Evolutionary conservation across 2,888 invertebrate species (phyloP), one percentile per base, ranked within the genome.

Genomic region (Drosophila infuscata): DNA sequence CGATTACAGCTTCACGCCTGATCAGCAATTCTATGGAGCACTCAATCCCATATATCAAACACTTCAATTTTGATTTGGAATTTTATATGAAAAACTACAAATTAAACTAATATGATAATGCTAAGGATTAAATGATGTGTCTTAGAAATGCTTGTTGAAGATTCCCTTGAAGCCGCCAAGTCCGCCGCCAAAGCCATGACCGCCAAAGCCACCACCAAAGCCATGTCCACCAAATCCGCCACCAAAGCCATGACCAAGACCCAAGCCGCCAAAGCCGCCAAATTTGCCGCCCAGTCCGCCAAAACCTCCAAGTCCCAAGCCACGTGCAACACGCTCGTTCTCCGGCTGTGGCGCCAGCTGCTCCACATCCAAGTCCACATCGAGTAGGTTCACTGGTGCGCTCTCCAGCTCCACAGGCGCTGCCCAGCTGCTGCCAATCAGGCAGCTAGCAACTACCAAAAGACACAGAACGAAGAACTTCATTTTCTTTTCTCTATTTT

Each of bases 151-250:
- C 58, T 89, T 89, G 68, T 76, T 76, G 68, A 91, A 91, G 9
- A 91, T 79, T 1, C 89, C 87, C 17, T 92, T 91, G 61, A 89
- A 90, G 43, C 91, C 70, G 33, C 91, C 91, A 1, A 90, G 54
- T 4, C 87, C 86, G n/a, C 36, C 54, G 29, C 54, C 77, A 17
- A 76, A 63, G 43, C 72, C 63, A n/a, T 68, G 74, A 33, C 70
- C 81, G 25, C 83, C 83, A 7, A 82, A 73, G 7, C 87, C 82
- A 25, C 88, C 89, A 35, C 89, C 89, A 32, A 84, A 71, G n/a
- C 84, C 83, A 29, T 85, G 85, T 3, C 51, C 51, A 12, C 84
- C 83, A 6, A 83, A 67, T 6, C 82, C 76, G n/a, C 83, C 88
- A 30, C 90, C 88, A 32, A 89, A 74, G 12, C 83, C 88, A 20